These are phyloP conservation scores for Neopelma chrysocephalum DNA, from an alignment of 2,797 vertebrate species.

Conservation along the genomic window DNA sequence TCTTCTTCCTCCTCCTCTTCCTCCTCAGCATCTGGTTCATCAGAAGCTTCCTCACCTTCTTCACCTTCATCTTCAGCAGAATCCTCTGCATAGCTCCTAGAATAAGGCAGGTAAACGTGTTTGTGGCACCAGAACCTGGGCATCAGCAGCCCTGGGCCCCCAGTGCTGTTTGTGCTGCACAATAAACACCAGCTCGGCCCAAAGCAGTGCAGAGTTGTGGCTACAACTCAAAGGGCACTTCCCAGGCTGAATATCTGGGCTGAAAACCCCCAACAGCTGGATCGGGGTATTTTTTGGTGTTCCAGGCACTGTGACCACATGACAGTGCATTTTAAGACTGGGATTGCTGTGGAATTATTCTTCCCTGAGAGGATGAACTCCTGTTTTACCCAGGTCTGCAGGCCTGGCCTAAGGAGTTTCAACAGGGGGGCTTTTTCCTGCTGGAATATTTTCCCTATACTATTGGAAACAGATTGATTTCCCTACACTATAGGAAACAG, in stretches of 20 bases:
- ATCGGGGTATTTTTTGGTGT: not conserved
- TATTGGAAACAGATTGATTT: not conserved
- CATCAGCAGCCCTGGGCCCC: not conserved
- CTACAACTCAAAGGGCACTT: not conserved
- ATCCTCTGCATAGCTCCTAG: slow-evolving; percentile 91
- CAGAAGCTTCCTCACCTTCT: slow-evolving; percentile 80
- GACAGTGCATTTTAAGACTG: not conserved
- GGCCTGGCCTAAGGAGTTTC: not conserved
- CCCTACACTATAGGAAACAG: not conserved
- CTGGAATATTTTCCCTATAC: not conserved
- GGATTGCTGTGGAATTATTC: not conserved
- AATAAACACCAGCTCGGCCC: not conserved
- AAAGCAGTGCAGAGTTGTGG: not conserved
- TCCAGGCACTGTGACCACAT: not conserved
- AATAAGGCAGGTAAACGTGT: not conserved
- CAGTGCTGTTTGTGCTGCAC: not conserved
- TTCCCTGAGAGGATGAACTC: not conserved
- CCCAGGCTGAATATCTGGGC: not conserved
- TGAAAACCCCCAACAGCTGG: not conserved
- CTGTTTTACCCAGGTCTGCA: not conserved
- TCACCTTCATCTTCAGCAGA: slow-evolving; percentile 85
- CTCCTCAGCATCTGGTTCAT: slow-evolving; percentile 84
- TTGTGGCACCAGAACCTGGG: not conserved
- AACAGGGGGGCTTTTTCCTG: not conserved
- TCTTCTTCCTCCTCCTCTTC: slow-evolving; percentile 87